Evolutionary conservation across 2,888 invertebrate species (phyloP).

Genomic region (Epistrophe grossulariae): DNA sequence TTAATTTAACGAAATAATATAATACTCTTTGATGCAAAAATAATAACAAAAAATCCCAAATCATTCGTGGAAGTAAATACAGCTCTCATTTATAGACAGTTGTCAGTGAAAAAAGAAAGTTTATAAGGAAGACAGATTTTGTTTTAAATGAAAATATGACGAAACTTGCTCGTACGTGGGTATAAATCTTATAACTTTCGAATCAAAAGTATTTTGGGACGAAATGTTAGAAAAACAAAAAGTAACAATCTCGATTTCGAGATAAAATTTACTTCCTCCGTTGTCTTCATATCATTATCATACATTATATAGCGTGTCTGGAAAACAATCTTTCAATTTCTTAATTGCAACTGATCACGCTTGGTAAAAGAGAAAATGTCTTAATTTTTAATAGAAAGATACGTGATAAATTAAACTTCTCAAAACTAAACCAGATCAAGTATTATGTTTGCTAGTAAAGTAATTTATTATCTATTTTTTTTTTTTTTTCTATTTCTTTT

Average conservation of each 20-base stretch:
- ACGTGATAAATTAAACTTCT: constrained; percentile 23
- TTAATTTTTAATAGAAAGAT: constrained; percentile 6
- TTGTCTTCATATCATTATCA: background rate
- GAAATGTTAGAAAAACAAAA: no score
- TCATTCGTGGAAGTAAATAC: no score
- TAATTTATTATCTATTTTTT: background rate
- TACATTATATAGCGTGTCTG: background rate
- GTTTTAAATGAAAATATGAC: no score
- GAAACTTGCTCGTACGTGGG: no score
- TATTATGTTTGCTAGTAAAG: background rate
- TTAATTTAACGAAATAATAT: no score
- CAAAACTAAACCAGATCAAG: constrained; percentile 26
- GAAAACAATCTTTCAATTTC: constrained; percentile 11
- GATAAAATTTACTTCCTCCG: constrained; percentile 16
- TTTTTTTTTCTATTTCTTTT: background rate
- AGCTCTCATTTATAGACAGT: no score
- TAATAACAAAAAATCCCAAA: no score
- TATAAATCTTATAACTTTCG: background rate
- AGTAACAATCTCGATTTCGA: constrained; percentile 10
- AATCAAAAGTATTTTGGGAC: background rate
- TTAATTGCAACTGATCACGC: constrained; percentile 26
- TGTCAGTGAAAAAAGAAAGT: no score
- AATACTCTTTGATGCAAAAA: no score
- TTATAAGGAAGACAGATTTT: no score
- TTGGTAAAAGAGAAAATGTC: constrained; percentile 20